phyloP scores from a whole-genome alignment of 2,888 invertebrate species.

The Cabera pusaria region DNA sequence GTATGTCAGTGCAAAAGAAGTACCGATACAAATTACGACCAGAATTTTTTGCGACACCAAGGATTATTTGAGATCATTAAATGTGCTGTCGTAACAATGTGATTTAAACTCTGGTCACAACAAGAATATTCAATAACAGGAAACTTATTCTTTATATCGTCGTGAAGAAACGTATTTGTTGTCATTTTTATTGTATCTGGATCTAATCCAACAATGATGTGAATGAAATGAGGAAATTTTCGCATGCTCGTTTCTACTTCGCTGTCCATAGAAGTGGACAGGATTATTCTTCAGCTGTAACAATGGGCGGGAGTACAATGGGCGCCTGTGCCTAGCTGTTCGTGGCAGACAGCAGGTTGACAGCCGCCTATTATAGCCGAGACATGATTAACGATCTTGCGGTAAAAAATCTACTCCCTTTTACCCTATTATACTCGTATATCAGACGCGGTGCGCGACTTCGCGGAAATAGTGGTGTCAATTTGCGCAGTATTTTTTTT shows the following conservation, averaged over 20 bases:
- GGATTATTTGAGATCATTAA: too few relatives aligned
- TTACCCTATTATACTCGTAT: too few relatives aligned
- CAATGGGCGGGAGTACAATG: conserved; percentile 40
- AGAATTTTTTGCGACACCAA: too few relatives aligned
- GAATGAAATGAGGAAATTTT: conserved; percentile 12
- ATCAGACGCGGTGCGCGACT: too few relatives aligned
- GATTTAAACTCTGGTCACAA: conserved; percentile 1
- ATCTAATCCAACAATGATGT: conserved; percentile 22
- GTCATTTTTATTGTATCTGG: conserved; percentile 18
- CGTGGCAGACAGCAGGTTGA: conserved; percentile 42
- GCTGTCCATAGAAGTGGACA: conserved; percentile 20
- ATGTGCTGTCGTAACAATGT: background rate
- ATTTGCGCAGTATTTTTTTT: too few relatives aligned
- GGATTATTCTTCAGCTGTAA: conserved; percentile 34
- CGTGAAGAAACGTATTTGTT: conserved; percentile 2
- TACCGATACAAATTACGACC: too few relatives aligned
- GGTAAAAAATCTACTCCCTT: conserved; percentile 36
- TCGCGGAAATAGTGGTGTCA: conserved; percentile 12
- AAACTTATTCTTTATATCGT: conserved; percentile 13
- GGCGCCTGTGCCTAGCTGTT: conserved; percentile 27
- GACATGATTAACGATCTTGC: conserved; percentile 46
- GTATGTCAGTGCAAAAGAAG: too few relatives aligned
- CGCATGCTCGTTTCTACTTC: conserved; percentile 9
- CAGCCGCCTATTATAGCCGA: conserved; percentile 44
- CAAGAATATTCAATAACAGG: conserved; percentile 10